Percentiles rank a stretch among this genome's conserved stretches.
Evolutionary conservation across 2,888 invertebrate species (phyloP).

Genomic region (Trilocha varians): DNA sequence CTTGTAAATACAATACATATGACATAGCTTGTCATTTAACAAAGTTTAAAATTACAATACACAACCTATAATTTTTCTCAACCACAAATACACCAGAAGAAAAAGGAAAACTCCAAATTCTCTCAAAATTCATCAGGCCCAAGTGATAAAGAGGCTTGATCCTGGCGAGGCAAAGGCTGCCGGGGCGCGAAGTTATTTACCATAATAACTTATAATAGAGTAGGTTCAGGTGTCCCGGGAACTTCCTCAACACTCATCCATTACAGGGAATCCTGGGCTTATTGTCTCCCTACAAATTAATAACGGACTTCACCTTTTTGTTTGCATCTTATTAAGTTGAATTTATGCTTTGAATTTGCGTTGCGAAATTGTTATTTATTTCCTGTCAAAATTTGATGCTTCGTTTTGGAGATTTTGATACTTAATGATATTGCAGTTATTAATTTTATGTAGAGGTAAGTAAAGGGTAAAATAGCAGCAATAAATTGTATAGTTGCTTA

Average conservation of each 20-base stretch:
- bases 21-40: not conserved
- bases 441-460: too few species aligned
- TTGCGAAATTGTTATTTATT: conserved; percentile 6
- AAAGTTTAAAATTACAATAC: too few species aligned
- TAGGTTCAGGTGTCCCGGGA: conserved; percentile 24
- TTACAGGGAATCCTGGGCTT: conserved; percentile 29
- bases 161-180: not conserved
- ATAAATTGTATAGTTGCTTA: too few species aligned
- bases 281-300: conserved; percentile 33
- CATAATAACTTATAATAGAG: conserved; percentile 22
- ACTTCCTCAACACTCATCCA: conserved; percentile 31
- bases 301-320: conserved; percentile 29
- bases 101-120: not conserved
- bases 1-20: too few species aligned
- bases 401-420: too few species aligned
- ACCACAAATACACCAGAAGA: not conserved
- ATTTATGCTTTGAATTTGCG: conserved; percentile 19
- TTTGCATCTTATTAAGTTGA: conserved; percentile 22
- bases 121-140: not conserved
- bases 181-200: conserved; percentile 3
- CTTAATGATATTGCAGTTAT: too few species aligned
- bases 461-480: too few species aligned
- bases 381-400: not conserved
- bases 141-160: conserved; percentile 1
- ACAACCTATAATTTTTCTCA: not conserved